A percentile compares a stretch with the other conserved stretches of the same genome.
Conservation (phyloP, 2,888 invertebrate species). For the Tipula unca region DNA sequence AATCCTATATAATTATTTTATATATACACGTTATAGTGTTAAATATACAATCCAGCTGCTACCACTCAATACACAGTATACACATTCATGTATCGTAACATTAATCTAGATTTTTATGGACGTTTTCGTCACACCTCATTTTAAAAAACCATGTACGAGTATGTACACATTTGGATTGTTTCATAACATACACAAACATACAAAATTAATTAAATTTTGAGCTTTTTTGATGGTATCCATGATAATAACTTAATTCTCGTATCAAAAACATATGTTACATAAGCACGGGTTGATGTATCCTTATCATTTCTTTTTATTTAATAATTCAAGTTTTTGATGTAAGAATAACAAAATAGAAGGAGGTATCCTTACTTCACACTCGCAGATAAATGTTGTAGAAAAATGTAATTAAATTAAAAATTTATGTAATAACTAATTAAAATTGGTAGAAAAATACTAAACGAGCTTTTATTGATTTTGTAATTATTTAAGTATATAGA, state of each 20-base stretch:
- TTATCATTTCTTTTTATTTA: not conserved
- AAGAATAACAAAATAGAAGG: not conserved
- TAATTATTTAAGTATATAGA: not conserved
- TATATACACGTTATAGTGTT: not conserved
- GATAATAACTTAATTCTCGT: not conserved
- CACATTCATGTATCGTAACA: not conserved
- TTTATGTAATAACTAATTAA: not conserved
- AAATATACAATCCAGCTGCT: not conserved
- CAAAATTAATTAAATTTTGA: not conserved
- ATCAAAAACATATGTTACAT: not conserved
- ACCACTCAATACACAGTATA: no score
- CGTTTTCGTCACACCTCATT: not conserved
- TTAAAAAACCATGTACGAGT: no score
- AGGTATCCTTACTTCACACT: not conserved
- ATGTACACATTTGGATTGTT: no score
- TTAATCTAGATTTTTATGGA: not conserved
- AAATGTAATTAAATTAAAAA: not conserved
- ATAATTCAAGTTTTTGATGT: not conserved
- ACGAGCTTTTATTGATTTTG: not conserved
- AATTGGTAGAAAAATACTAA: no score
- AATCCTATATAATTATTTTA: not conserved
- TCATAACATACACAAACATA: not conserved
- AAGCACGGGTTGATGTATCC: not conserved
- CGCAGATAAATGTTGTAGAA: not conserved
- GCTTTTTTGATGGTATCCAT: not conserved